These are phyloP conservation scores for Gymnodraco acuticeps DNA, from an alignment of 2,797 vertebrate species.

Conservation along the genomic window DNA sequence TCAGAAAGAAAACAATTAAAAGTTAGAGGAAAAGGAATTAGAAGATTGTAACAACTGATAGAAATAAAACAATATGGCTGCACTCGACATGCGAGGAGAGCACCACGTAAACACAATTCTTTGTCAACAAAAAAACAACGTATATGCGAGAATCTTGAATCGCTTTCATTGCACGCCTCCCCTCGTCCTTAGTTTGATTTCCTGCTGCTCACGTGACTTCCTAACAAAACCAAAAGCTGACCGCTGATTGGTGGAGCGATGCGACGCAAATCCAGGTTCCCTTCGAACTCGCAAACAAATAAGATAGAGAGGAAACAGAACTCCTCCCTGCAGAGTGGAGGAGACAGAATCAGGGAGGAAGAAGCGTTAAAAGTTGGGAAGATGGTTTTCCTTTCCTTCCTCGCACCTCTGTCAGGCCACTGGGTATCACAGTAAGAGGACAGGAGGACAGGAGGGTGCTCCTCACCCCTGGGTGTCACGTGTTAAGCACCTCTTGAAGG, in stretches of 20 bases:
- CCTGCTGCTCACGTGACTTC: constrained; percentile 25
- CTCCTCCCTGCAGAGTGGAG: constrained; percentile 12
- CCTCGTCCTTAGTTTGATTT: constrained; percentile 26
- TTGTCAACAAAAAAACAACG: neutral
- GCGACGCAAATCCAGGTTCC: constrained; percentile 47
- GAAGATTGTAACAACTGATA: constrained; percentile 38
- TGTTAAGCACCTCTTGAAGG: constrained; percentile 27
- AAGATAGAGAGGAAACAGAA: constrained; percentile 1
- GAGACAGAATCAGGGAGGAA: constrained; percentile 4
- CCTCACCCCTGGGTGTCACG: constrained; percentile 21
- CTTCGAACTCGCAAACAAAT: neutral
- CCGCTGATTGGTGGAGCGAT: constrained; percentile 40
- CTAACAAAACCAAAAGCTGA: constrained; percentile 40
- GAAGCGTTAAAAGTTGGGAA: constrained; percentile 12
- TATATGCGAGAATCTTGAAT: neutral
- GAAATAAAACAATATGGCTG: constrained; percentile 61
- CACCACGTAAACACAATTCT: constrained; percentile 62
- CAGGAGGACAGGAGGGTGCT: constrained; percentile 25
- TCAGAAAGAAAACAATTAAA: constrained; percentile 40
- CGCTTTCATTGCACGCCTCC: neutral
- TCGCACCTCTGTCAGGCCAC: constrained; percentile 49
- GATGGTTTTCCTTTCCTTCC: constrained; percentile 30
- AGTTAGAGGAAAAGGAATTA: constrained; percentile 8
- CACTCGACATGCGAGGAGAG: constrained; percentile 71
- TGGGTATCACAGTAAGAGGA: constrained; percentile 11